Percentiles rank a stretch among this genome's conserved stretches.
phyloP scores from a whole-genome alignment of 2,888 invertebrate species.

The Hemithea aestivaria region DNA sequence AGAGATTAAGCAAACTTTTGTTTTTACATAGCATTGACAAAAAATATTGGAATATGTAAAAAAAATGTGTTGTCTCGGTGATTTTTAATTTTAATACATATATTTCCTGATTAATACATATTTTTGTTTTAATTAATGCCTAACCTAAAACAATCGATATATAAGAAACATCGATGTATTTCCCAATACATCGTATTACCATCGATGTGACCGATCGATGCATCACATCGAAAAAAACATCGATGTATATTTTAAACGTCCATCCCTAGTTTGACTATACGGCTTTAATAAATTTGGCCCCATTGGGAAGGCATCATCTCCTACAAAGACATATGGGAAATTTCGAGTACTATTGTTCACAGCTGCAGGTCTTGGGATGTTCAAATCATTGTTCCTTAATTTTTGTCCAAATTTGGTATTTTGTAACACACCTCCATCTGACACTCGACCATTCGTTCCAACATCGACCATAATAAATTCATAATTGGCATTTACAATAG shows the following conservation, averaged over 20 bases:
- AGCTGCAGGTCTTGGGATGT: neutral
- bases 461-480: conserved; percentile 4
- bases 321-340: neutral
- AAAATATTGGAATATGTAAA: too few species aligned
- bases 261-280: too few species aligned
- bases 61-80: too few species aligned
- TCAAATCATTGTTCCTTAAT: neutral
- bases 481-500: conserved; percentile 6
- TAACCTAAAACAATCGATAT: too few species aligned
- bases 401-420: conserved; percentile 3
- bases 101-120: too few species aligned
- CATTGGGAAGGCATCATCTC: neutral
- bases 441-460: conserved; percentile 4
- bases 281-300: conserved; percentile 1
- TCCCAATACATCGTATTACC: too few species aligned
- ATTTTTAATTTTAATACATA: too few species aligned
- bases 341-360: neutral
- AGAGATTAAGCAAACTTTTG: conserved; percentile 3
- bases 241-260: too few species aligned
- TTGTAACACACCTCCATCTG: conserved; percentile 4
- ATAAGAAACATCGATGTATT: too few species aligned
- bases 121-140: too few species aligned
- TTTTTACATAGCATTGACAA: conserved; percentile 2
- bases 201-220: too few species aligned
- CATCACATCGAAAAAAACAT: too few species aligned